These are phyloP conservation scores for Drosophila simulans DNA, from an alignment of 1,140 invertebrate species.

Conservation along the genomic window DNA sequence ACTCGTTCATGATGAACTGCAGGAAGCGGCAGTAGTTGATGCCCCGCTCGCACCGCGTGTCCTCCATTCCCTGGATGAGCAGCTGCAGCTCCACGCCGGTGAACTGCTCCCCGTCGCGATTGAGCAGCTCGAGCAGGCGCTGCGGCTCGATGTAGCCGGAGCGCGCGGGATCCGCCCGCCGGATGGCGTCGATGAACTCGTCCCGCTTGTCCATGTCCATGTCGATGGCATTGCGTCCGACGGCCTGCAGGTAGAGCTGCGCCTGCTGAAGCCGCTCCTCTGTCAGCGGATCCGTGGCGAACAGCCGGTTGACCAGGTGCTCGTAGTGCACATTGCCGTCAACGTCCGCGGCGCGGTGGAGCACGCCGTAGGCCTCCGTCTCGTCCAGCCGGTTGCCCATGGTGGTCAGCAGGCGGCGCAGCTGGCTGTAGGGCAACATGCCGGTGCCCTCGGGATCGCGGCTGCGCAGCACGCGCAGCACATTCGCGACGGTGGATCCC, in stretches of 20 bases:
- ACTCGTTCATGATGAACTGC: constrained; percentile 58
- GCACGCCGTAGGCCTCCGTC: constrained; percentile 87
- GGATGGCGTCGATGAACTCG: constrained; percentile 35
- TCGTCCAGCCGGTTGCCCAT: constrained; percentile 96
- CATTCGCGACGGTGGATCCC: constrained; percentile 42
- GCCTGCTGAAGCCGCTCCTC: constrained; percentile 19
- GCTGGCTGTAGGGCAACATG: constrained; percentile 93
- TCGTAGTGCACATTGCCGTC: constrained; percentile 34
- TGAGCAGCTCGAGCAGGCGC: constrained; percentile 33
- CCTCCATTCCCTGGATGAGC: constrained; percentile 41
- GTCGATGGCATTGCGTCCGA: constrained; percentile 53
- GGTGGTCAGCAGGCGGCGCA: constrained; percentile 97
- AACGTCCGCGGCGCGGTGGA: constrained; percentile 11
- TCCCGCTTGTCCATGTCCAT: constrained; percentile 38
- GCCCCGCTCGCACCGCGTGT: constrained; percentile 7
- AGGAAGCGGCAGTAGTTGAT: constrained; percentile 52
- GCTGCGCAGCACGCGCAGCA: constrained; percentile 86
- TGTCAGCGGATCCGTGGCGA: neutral
- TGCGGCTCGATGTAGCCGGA: constrained; percentile 30
- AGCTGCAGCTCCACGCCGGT: constrained; percentile 23
- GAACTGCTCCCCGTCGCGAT: constrained; percentile 31
- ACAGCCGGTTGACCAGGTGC: constrained; percentile 24
- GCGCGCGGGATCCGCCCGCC: neutral
- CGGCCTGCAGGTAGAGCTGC: constrained; percentile 38
- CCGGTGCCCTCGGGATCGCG: constrained; percentile 97